Percentiles rank a stretch among this genome's conserved stretches.
These are phyloP conservation scores for Andrena bicolor DNA, from an alignment of 2,888 invertebrate genomes.

Conservation along the genomic window DNA sequence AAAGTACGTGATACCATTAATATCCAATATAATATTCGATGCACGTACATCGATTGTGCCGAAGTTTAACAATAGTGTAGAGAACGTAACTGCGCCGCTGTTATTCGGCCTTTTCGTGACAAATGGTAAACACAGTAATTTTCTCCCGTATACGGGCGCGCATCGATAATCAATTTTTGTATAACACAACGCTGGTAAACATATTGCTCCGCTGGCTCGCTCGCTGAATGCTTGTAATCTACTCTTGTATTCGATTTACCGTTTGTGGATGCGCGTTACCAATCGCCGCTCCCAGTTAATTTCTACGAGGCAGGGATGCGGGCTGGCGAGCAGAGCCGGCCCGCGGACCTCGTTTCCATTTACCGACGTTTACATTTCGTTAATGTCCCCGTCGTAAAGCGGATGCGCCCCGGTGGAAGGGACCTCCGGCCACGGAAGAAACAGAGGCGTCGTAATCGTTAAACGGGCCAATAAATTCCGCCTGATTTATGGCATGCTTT, in stretches of 20 bases:
- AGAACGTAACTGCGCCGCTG: slow-evolving; percentile 37
- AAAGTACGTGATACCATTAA: slow-evolving; percentile 54
- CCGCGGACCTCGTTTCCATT: slow-evolving; percentile 14
- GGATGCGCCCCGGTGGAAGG: slow-evolving; percentile 9
- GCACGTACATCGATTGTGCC: slow-evolving; percentile 55
- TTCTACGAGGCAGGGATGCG: background rate
- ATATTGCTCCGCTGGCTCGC: slow-evolving; percentile 3
- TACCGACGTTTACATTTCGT: slow-evolving; percentile 44
- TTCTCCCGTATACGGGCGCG: background rate
- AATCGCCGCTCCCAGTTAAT: background rate
- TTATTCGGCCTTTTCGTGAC: slow-evolving; percentile 34
- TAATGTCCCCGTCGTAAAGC: slow-evolving; percentile 50
- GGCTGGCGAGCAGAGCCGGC: background rate
- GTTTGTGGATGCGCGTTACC: background rate
- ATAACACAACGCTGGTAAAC: slow-evolving; percentile 10
- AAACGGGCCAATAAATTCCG: slow-evolving; percentile 54
- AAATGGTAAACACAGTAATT: slow-evolving; percentile 36
- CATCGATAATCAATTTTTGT: background rate
- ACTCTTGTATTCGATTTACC: background rate
- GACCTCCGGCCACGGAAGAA: slow-evolving; percentile 12
- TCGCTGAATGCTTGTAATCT: background rate
- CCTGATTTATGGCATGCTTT: slow-evolving; percentile 43
- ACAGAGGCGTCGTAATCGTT: slow-evolving; percentile 51
- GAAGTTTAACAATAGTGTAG: slow-evolving; percentile 56
- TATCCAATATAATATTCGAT: slow-evolving; percentile 56